Evolutionary conservation across 2,113 vertebrate genomes (phyloP).

Genomic region (Pygoscelis adeliae): DNA sequence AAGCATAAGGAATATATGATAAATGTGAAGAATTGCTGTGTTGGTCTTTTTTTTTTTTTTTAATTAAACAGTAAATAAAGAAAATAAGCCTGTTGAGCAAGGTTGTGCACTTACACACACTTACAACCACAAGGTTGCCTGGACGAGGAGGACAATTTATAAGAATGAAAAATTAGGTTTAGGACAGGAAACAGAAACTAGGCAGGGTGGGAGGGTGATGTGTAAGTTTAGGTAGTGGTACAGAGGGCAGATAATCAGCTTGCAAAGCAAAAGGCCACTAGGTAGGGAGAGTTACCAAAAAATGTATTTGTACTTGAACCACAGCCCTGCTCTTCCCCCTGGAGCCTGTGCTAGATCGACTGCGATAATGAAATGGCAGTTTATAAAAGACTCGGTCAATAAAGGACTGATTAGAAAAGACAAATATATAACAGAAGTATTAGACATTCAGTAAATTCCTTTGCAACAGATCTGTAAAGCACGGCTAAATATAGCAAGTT

Average conservation of each 20-base stretch:
- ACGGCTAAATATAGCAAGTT: slow-evolving; percentile 6
- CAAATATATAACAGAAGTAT: background rate
- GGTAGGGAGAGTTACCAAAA: background rate
- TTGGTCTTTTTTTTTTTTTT: background rate
- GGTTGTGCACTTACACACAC: background rate
- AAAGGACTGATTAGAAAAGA: background rate
- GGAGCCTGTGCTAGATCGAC: background rate
- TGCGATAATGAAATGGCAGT: background rate
- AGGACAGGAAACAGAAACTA: background rate
- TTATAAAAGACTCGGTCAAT: background rate
- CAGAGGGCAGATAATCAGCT: background rate
- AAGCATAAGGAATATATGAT: background rate
- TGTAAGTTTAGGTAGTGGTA: background rate
- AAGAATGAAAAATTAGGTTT: background rate
- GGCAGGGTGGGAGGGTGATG: background rate
- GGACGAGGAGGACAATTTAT: background rate
- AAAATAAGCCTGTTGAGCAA: background rate
- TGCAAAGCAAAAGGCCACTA: background rate
- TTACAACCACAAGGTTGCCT: background rate
- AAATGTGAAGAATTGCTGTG: background rate
- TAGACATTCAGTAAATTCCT: background rate
- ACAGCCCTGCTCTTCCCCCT: background rate
- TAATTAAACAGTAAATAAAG: background rate
- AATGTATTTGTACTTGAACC: background rate
- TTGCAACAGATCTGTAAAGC: background rate